A percentile compares a stretch with the other conserved stretches of the same genome.
Evolutionary conservation across 2,113 vertebrate genomes (phyloP).

Genomic region (Galbula dea): DNA sequence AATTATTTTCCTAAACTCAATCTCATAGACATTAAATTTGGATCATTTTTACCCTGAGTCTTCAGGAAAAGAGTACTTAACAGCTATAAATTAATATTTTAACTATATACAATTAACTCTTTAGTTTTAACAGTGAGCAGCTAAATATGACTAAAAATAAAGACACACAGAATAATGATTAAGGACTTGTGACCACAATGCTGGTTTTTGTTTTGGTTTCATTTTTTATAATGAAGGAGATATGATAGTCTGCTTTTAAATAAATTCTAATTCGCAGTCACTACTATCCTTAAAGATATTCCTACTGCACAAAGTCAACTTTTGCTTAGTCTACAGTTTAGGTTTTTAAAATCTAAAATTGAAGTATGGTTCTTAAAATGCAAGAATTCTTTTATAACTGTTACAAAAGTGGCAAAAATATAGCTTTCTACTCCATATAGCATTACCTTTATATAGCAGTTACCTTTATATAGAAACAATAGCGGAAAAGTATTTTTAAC

Average conservation of each 20-base stretch:
- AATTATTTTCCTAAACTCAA: background rate
- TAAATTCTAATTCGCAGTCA: background rate
- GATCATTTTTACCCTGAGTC: background rate
- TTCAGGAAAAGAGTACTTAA: background rate
- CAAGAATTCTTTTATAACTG: background rate
- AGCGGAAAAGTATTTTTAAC: background rate
- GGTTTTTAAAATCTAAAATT: background rate
- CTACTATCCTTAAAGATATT: background rate
- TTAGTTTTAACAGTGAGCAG: background rate
- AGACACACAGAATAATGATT: background rate
- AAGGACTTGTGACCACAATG: background rate
- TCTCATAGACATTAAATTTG: background rate
- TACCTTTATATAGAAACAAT: background rate
- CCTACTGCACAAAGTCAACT: background rate
- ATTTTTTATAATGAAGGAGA: background rate
- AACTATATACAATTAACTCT: background rate
- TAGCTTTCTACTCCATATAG: background rate
- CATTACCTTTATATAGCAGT: background rate
- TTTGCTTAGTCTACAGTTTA: background rate
- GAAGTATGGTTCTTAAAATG: background rate
- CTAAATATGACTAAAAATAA: background rate
- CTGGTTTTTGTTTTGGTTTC: background rate
- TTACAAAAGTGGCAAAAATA: slow-evolving; percentile 1
- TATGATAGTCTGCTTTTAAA: background rate
- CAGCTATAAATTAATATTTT: background rate